These are phyloP conservation scores for Rhizomys pruinosus DNA, from an alignment of 2,113 vertebrate genomes.

Conservation along the genomic window DNA sequence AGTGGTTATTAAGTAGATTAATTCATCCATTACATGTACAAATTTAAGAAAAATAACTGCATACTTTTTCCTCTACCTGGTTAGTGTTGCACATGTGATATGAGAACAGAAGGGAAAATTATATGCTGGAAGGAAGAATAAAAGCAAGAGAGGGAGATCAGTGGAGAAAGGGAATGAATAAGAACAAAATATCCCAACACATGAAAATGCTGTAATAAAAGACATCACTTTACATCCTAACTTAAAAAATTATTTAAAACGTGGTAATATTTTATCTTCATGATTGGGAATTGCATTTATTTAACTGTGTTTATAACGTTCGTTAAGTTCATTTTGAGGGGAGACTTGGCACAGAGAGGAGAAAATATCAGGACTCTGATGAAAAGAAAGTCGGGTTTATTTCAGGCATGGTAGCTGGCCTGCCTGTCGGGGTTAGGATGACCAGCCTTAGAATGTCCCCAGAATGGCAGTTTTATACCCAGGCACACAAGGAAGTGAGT, in stretches of 20 bases:
- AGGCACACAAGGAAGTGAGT: too few species aligned
- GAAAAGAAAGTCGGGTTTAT: too few species aligned
- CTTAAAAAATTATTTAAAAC: neutral
- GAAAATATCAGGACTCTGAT: too few species aligned
- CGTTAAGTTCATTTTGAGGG: too few species aligned
- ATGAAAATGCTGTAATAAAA: neutral
- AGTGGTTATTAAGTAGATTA: neutral
- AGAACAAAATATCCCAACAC: neutral
- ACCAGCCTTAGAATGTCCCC: too few species aligned
- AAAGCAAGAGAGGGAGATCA: too few species aligned
- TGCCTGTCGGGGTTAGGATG: too few species aligned
- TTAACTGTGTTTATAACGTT: neutral
- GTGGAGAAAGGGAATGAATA: neutral
- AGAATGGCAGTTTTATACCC: too few species aligned
- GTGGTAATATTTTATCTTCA: neutral
- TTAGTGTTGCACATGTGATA: neutral
- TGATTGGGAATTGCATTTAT: neutral
- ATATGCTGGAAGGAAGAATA: neutral
- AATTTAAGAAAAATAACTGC: neutral
- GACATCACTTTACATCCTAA: neutral
- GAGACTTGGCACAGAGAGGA: too few species aligned
- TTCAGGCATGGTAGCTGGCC: too few species aligned
- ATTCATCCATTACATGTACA: neutral
- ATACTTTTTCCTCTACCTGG: neutral
- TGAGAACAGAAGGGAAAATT: too few species aligned